These are phyloP conservation scores for Selene dorsalis DNA, from an alignment of 2,797 vertebrate genomes.

Conservation along the genomic window DNA sequence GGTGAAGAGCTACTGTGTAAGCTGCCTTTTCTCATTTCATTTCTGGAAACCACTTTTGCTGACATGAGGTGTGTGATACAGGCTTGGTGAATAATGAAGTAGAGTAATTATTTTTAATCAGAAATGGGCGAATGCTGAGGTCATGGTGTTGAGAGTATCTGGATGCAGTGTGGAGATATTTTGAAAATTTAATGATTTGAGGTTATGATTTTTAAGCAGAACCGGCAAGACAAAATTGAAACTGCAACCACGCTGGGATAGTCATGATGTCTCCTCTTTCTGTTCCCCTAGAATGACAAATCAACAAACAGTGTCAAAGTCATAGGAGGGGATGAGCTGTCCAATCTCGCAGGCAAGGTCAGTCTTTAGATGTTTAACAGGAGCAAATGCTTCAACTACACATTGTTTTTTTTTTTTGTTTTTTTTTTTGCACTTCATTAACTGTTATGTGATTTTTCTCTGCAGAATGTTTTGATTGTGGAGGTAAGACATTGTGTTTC, in stretches of 20 bases:
- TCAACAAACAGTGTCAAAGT: slow-evolving; percentile 84
- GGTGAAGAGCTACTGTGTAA: slow-evolving; percentile 90
- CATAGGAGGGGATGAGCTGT: slow-evolving; percentile 87
- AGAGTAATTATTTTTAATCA: slow-evolving; percentile 12
- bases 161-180: background rate
- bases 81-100: slow-evolving; percentile 28
- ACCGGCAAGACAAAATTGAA: background rate
- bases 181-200: background rate
- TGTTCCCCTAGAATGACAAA: slow-evolving; percentile 82
- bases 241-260: background rate
- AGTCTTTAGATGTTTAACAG: slow-evolving; percentile 25
- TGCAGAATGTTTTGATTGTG: slow-evolving; percentile 90
- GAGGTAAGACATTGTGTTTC: slow-evolving; percentile 82
- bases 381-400: background rate
- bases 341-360: slow-evolving; percentile 85
- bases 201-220: background rate
- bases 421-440: background rate
- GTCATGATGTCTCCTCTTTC: slow-evolving; percentile 17
- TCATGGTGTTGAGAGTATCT: background rate
- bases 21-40: slow-evolving; percentile 60
- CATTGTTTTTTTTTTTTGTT: too few species aligned
- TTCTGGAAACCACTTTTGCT: slow-evolving; percentile 43
- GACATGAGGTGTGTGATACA: slow-evolving; percentile 25
- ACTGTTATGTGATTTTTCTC: background rate
- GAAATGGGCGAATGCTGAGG: slow-evolving; percentile 6